Percentiles rank a stretch among this genome's conserved stretches.
phyloP scores from a whole-genome alignment of 2,797 vertebrate genomes.

The Periparus ater region DNA sequence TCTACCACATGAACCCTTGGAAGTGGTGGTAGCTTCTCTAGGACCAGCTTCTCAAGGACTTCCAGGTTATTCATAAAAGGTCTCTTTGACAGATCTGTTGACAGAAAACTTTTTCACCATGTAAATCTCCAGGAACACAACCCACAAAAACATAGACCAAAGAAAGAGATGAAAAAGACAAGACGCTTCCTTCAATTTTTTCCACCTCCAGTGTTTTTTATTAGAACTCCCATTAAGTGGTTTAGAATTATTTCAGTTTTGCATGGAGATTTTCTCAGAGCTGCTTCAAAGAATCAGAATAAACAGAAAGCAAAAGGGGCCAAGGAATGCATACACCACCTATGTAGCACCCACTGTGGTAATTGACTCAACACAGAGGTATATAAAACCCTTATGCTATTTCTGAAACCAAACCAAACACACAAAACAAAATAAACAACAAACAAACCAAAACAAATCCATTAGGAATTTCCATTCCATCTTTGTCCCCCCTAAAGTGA shows the following conservation, averaged over 20 bases:
- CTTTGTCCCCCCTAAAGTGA: background rate
- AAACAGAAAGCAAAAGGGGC: background rate
- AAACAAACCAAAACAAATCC: background rate
- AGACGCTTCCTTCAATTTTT: background rate
- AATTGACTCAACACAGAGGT: background rate
- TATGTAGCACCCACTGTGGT: accelerated
- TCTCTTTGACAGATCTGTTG: background rate
- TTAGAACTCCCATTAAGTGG: accelerated
- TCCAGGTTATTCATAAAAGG: background rate
- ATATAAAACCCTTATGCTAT: accelerated
- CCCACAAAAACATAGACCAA: background rate
- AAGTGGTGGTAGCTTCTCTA: background rate
- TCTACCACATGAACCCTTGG: background rate
- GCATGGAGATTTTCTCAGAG: background rate
- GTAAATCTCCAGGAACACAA: accelerated
- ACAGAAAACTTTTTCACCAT: background rate
- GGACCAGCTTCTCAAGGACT: background rate
- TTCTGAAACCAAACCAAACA: background rate
- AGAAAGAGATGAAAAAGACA: background rate
- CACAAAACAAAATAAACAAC: background rate
- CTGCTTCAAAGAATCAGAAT: background rate
- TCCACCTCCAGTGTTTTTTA: background rate
- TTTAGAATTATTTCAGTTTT: background rate
- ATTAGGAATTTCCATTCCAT: background rate
- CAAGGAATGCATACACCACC: accelerated